phyloP scores from a whole-genome alignment of 2,888 invertebrate genomes.

The Eledone cirrhosa region DNA sequence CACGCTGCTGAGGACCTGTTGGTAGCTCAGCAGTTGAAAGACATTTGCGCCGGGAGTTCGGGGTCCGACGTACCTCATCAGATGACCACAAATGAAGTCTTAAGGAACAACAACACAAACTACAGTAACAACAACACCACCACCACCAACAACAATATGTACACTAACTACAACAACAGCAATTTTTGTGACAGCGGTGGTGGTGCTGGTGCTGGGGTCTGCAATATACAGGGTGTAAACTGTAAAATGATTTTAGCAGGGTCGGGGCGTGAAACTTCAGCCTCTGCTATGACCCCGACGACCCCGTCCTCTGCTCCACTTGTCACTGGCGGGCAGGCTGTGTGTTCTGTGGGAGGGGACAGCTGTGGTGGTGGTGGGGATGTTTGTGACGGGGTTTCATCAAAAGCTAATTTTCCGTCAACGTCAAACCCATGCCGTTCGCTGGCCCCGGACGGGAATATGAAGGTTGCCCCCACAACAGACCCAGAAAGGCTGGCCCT shows the following conservation, averaged over 20 bases:
- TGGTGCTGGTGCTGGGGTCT: too few species aligned
- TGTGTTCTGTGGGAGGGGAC: background rate
- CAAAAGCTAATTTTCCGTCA: background rate
- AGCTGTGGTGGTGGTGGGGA: background rate
- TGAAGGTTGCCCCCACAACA: background rate
- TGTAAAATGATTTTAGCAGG: slow-evolving; percentile 9
- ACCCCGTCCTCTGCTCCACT: background rate
- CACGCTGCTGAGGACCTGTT: too few species aligned
- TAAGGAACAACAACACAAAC: background rate
- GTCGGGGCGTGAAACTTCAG: background rate
- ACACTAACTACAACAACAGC: background rate
- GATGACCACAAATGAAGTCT: too few species aligned
- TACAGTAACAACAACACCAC: background rate
- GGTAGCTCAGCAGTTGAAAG: too few species aligned
- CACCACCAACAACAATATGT: background rate
- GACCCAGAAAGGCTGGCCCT: background rate
- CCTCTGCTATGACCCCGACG: too few species aligned
- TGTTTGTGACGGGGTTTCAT: background rate
- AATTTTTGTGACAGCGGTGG: slow-evolving; percentile 3
- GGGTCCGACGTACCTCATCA: too few species aligned
- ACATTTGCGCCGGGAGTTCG: too few species aligned
- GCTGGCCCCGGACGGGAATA: too few species aligned
- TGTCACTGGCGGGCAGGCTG: background rate
- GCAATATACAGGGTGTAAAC: background rate
- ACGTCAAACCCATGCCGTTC: background rate